Evolutionary conservation across 2,888 invertebrate genomes (phyloP).

Genomic region (Hirtodrosophila alboralis): DNA sequence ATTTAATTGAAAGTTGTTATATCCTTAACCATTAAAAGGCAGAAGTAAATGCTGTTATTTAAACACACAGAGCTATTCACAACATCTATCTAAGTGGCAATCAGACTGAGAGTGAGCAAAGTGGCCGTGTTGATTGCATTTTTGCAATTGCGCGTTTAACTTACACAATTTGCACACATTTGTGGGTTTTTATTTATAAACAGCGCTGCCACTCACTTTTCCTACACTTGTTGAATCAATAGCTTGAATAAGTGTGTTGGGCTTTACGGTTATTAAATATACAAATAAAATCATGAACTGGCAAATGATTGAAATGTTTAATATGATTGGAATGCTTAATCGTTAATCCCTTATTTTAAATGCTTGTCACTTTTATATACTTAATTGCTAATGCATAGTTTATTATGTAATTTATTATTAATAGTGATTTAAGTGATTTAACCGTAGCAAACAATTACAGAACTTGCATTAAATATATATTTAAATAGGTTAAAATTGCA

Average conservation of each 20-base stretch:
- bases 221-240: neutral
- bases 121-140: conserved; percentile 5
- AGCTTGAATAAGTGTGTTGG: conserved; percentile 5
- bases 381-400: too few species aligned
- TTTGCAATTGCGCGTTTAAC: neutral
- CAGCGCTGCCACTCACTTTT: conserved; percentile 4
- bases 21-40: neutral
- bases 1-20: neutral
- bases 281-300: too few species aligned
- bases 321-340: too few species aligned
- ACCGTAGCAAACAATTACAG: too few species aligned
- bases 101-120: conserved; percentile 32
- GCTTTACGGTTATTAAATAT: conserved; percentile 5
- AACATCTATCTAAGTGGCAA: conserved; percentile 57
- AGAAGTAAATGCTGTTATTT: conserved; percentile 25
- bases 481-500: too few species aligned
- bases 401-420: too few species aligned
- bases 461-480: too few species aligned
- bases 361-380: too few species aligned
- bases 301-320: too few species aligned
- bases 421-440: too few species aligned
- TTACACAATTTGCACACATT: conserved; percentile 26
- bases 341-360: too few species aligned
- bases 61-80: conserved; percentile 5
- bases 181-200: conserved; percentile 1